phyloP scores from a whole-genome alignment of 2,888 invertebrate species.

The Drosophila mimetica region DNA sequence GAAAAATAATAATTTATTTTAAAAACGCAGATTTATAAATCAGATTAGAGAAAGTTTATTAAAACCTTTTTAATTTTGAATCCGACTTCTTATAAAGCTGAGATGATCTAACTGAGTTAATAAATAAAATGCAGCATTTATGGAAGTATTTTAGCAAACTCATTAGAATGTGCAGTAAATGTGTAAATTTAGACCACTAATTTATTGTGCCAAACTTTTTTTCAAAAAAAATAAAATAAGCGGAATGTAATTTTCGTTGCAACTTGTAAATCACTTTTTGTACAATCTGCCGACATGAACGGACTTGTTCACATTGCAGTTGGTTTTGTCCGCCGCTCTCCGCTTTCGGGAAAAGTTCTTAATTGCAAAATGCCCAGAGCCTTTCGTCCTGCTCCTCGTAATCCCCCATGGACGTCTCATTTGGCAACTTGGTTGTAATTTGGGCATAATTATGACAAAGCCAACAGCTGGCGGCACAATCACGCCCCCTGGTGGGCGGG shows the following conservation, averaged over 20 bases:
- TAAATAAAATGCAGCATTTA: neutral
- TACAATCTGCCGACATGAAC: slow-evolving; percentile 31
- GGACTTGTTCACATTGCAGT: slow-evolving; percentile 25
- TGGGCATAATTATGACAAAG: slow-evolving; percentile 72
- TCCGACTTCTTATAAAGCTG: too few species aligned
- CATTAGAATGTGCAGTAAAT: too few species aligned
- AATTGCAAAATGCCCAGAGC: slow-evolving; percentile 64
- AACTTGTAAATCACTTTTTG: slow-evolving; percentile 27
- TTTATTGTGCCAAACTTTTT: slow-evolving; percentile 9
- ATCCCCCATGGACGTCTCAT: slow-evolving; percentile 22
- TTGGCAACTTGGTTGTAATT: slow-evolving; percentile 60
- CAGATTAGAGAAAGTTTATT: too few species aligned
- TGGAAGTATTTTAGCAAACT: neutral
- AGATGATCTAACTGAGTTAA: too few species aligned
- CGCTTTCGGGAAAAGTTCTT: slow-evolving; percentile 56
- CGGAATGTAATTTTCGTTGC: slow-evolving; percentile 1
- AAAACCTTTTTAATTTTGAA: too few species aligned
- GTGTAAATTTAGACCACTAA: neutral
- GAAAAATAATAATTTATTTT: too few species aligned
- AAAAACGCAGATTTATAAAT: too few species aligned
- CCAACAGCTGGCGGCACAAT: slow-evolving; percentile 59
- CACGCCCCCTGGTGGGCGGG: slow-evolving; percentile 37
- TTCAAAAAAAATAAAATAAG: slow-evolving; percentile 3
- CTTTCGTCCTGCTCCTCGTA: neutral
- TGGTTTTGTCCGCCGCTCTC: slow-evolving; percentile 1